Base-by-base conservation (phyloP, 1,140 invertebrate genomes). In the Pectinophora gossypiella region DNA sequence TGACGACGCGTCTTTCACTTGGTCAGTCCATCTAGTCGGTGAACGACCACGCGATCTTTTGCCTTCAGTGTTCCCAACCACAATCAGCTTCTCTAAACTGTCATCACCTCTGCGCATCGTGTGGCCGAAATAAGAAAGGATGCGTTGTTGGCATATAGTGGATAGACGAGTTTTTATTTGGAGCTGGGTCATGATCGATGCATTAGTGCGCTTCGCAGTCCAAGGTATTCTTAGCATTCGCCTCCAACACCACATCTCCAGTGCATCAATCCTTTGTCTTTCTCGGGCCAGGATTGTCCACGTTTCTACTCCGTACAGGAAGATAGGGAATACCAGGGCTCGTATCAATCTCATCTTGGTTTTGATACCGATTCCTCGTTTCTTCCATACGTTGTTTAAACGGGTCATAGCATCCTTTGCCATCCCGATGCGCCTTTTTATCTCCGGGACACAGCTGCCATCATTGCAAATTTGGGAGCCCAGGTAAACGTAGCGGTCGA, bases 241-340 rank as follows among this genome's bases (percentile, higher is more conserved):
- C 18, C 46, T 16, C 46, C 46, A 48, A 15, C 46, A 48, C 46
- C 46, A 48, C 46, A 48, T 36, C 20, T 36, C 46, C 5, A 48
- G 18, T 1, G 46, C 23, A 9, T 48, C 32, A 3, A 48, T 48
- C 9, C 18, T 16, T 7, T 18, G 5, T 10, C 23, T 4, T 3
- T 48, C 46, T 7, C 2, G 6, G 7, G 1, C 3, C 4, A 12
- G 13, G 9, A 48, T 12, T 16, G 46, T 18, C 46, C 46, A 35
- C 0, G 46, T 48, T 19, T 48, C 46, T 3, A 27, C 46, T 19
- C 23, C 46, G 18, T 48, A 48, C 3, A 21, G 9, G 18, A 42
- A 50, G n/a, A 50, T 50, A 4, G 36, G 27, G n/a, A 42, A 50
- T 5, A 42, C 36, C n/a, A 50, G 48, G 1, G 36, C 4, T 16